Conservation (phyloP, 2,888 invertebrate species). For the Melipona bicolor region DNA sequence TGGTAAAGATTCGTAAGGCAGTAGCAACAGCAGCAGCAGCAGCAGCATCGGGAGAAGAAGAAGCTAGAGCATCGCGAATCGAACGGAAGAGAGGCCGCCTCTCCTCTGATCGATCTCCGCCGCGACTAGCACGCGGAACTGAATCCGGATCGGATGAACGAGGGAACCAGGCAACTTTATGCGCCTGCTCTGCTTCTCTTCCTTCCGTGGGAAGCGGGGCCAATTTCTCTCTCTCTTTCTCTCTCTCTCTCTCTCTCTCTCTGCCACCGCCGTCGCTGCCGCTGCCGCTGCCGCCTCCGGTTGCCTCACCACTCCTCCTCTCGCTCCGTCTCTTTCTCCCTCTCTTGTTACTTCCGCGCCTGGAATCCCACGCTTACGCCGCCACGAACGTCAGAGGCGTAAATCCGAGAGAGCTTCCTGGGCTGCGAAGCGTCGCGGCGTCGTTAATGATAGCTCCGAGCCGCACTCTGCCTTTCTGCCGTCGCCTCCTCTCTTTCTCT, state of each 20-base stretch:
- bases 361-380: slow-evolving; percentile 69
- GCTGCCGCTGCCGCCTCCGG: not conserved
- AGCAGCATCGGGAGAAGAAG: slow-evolving; percentile 7
- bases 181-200: slow-evolving; percentile 65
- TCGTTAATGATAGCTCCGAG: slow-evolving; percentile 66
- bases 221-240: slow-evolving; percentile 40
- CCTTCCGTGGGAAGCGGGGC: slow-evolving; percentile 69
- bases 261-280: not conserved
- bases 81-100: slow-evolving; percentile 47
- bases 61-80: slow-evolving; percentile 44
- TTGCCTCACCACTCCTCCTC: not conserved
- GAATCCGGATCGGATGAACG: slow-evolving; percentile 66
- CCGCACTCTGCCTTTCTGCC: slow-evolving; percentile 53
- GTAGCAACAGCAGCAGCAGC: too few species aligned
- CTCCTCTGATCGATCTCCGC: slow-evolving; percentile 55
- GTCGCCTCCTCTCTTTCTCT: slow-evolving; percentile 7
- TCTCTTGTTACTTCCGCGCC: slow-evolving; percentile 67
- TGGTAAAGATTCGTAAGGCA: not conserved
- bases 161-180: slow-evolving; percentile 67
- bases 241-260: not conserved
- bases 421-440: slow-evolving; percentile 65
- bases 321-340: slow-evolving; percentile 13
- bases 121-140: slow-evolving; percentile 64
- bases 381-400: slow-evolving; percentile 64
- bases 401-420: slow-evolving; percentile 66